These are phyloP conservation scores for Anarsia innoxiella DNA, from an alignment of 2,888 invertebrate species.

Conservation along the genomic window DNA sequence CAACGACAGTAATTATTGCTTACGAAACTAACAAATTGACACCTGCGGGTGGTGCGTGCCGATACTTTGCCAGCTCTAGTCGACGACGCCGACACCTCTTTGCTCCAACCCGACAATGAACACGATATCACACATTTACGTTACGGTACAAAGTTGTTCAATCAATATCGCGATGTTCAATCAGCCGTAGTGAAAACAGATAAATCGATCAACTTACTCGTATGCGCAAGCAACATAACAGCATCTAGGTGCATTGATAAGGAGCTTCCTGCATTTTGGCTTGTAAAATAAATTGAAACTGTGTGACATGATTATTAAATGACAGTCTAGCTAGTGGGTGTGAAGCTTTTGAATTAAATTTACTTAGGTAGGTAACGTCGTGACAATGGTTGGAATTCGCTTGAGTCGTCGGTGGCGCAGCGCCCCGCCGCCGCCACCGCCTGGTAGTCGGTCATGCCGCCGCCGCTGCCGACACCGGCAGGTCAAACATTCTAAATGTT, in stretches of 20 bases:
- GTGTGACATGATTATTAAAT: constrained; percentile 32
- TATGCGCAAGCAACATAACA: constrained; percentile 20
- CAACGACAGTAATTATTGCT: constrained; percentile 3
- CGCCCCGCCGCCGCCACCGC: too few relatives aligned
- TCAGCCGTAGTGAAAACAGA: constrained; percentile 9
- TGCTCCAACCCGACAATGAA: not conserved
- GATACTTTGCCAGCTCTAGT: too few relatives aligned
- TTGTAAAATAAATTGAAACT: constrained; percentile 24
- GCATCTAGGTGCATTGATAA: too few relatives aligned
- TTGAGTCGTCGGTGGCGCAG: constrained; percentile 30
- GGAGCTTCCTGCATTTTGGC: constrained; percentile 19
- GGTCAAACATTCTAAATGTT: constrained; percentile 69
- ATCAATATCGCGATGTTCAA: not conserved
- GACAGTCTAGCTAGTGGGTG: constrained; percentile 34
- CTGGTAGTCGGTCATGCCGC: not conserved
- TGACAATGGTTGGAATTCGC: constrained; percentile 57
- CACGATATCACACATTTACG: not conserved
- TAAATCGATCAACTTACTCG: constrained; percentile 16
- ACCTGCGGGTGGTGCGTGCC: not conserved
- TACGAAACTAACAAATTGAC: constrained; percentile 9
- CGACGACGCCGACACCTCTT: too few relatives aligned
- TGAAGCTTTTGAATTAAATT: constrained; percentile 29
- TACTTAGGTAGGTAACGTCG: constrained; percentile 31
- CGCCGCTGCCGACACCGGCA: constrained; percentile 26
- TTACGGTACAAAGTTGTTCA: not conserved